Evolutionary conservation across 1,140 invertebrate species (phyloP), one percentile per base, ranked within the genome.

Genomic region (Polyergus mexicanus): DNA sequence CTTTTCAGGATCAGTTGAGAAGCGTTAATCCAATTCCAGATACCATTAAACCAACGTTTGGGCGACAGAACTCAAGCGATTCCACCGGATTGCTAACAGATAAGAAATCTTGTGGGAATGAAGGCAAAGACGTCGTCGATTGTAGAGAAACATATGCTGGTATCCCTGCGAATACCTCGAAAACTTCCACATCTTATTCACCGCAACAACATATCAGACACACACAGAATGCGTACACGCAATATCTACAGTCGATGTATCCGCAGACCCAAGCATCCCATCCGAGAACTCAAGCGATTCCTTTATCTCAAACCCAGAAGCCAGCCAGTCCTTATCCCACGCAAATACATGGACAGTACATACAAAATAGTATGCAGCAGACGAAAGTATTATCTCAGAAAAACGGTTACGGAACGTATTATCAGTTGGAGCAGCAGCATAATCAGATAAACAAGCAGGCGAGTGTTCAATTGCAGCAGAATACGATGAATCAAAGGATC

Each of bases 391-490:
- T 86, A 32, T 74, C 13, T 19, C 89, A 91, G 22, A 95, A 95
- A 74, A 94, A 91, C 65, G 74, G 86, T 35, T 93, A 92, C 60
- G 89, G 77, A 3, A 68, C 89, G 51, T 94, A 94, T 63, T 94
- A 95, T 84, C 93, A 94, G 11, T 25, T 95, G 11, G 94, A 95
- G 25, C 94, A 95, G 41, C 94, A 95, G 66, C 94, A 95, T 63
- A 95, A 95, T 88, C 94, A 95, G 68, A 93, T 94, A 90, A 95
- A 95, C 83, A 94, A 93, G 38, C 94, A 95, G 47, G 87, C 63
- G 87, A 90, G 56, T 54, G 35, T 66, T 54, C 86, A 90, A 44
- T 65, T 84, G 1, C 89, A 92, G 10, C 91, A 91, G 44, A 92
- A 89, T 44, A 88, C 72, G 10, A 54, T 92, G 16, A 93, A 92